Evolutionary conservation across 2,113 vertebrate species (phyloP).

Genomic region (Pimephales promelas): DNA sequence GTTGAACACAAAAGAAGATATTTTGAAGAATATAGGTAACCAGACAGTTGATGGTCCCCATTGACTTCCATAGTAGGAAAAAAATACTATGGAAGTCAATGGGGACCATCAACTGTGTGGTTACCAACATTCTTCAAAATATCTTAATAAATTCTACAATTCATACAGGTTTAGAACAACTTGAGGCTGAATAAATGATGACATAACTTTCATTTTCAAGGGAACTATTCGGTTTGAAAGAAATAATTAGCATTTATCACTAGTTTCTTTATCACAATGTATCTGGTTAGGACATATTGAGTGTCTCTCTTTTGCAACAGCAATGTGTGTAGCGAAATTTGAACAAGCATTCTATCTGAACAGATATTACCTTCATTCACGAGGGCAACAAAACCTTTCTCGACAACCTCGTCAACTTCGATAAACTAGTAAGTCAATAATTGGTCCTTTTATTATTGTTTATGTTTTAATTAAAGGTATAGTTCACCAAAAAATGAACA

Average conservation of each 20-base stretch:
- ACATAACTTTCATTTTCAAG: no score
- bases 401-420: slow-evolving; percentile 97
- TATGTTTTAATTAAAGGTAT: neutral
- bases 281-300: neutral
- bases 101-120: no score
- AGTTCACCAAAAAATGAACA: neutral
- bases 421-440: slow-evolving; percentile 88
- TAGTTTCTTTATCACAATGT: neutral
- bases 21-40: no score
- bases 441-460: neutral
- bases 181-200: no score
- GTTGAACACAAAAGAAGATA: no score
- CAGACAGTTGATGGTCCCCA: no score
- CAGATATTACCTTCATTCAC: slow-evolving; percentile 96
- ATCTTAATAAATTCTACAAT: no score
- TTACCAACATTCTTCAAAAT: no score
- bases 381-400: slow-evolving; percentile 99
- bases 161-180: no score
- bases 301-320: neutral
- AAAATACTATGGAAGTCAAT: no score
- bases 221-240: neutral
- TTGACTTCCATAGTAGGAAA: no score
- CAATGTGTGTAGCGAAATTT: neutral
- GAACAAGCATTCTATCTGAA: slow-evolving; percentile 41
- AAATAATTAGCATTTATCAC: neutral